phyloP scores from a whole-genome alignment of 2,113 vertebrate genomes.

The Ceratotherium simum region DNA sequence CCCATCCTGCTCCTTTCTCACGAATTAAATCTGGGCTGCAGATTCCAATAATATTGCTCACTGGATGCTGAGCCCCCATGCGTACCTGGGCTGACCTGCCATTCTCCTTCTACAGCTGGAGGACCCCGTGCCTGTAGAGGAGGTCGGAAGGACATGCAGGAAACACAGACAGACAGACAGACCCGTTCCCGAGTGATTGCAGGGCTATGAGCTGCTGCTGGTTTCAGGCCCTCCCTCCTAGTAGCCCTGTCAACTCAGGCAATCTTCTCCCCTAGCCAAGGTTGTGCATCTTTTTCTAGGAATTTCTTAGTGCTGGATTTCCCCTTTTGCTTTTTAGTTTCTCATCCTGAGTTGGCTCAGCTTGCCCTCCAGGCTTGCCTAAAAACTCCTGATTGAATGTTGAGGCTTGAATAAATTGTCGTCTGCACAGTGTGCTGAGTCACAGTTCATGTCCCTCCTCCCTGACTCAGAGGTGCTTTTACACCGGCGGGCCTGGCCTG shows the following conservation, averaged over 20 bases:
- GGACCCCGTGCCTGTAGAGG: background rate
- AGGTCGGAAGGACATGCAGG: background rate
- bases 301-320: conserved; percentile 54
- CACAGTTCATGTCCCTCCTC: background rate
- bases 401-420: background rate
- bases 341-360: background rate
- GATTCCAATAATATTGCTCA: background rate
- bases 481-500: background rate
- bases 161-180: background rate
- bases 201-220: rapidly evolving
- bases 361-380: background rate
- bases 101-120: background rate
- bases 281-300: conserved; percentile 54
- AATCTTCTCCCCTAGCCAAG: background rate
- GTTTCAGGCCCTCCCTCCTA: background rate
- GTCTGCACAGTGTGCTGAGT: background rate
- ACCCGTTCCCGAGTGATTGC: background rate
- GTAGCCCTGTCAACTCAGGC: background rate
- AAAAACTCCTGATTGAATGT: background rate
- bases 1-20: background rate
- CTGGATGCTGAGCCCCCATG: background rate
- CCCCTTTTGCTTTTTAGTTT: conserved; percentile 53
- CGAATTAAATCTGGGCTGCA: background rate
- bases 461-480: background rate
- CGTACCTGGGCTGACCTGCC: background rate